phyloP scores from a whole-genome alignment of 2,888 invertebrate species.

The Macrophya alboannulata region DNA sequence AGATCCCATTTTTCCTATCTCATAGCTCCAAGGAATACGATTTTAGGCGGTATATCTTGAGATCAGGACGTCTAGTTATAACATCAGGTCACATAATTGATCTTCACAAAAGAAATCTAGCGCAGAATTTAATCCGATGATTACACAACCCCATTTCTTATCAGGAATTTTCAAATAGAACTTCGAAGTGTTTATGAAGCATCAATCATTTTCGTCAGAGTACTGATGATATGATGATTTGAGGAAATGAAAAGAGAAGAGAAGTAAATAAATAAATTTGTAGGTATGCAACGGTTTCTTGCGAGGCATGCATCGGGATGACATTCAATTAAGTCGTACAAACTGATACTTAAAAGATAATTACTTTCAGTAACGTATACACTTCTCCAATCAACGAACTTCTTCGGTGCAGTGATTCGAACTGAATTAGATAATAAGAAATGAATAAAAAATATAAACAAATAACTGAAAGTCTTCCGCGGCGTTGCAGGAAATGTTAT shows the following conservation, averaged over 20 bases:
- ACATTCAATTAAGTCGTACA: not conserved
- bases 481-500: not conserved
- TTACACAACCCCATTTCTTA: too few relatives aligned
- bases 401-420: not conserved
- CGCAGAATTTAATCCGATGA: not conserved
- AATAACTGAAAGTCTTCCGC: not conserved
- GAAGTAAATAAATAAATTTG: too few relatives aligned
- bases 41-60: not conserved
- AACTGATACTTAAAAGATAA: slow-evolving; percentile 13
- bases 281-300: not conserved
- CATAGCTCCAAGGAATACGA: not conserved
- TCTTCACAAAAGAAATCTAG: not conserved
- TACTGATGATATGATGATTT: not conserved
- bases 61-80: not conserved
- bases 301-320: not conserved
- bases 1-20: not conserved
- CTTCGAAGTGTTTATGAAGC: too few relatives aligned
- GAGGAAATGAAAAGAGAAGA: not conserved
- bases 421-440: not conserved
- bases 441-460: not conserved
- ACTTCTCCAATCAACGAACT: not conserved
- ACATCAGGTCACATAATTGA: not conserved
- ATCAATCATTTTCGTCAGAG: not conserved
- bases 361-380: not conserved
- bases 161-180: too few relatives aligned